Conservation (phyloP, 1,140 invertebrate species). For the Microplitis demolitor region DNA sequence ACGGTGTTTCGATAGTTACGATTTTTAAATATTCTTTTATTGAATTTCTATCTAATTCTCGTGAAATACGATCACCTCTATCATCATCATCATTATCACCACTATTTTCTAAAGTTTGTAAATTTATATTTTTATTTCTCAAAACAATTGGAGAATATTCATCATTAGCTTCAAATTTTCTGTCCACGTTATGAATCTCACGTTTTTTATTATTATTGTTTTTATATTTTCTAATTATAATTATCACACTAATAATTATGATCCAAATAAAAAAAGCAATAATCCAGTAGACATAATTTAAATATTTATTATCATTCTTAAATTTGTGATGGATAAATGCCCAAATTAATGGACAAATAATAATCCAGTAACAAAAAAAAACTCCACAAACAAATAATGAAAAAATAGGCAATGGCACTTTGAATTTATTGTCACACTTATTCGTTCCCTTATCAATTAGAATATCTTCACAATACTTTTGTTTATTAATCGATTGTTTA, state of each 20-base stretch:
- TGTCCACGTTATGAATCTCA: too few relatives aligned
- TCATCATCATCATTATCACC: not conserved
- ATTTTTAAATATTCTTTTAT: slow-evolving; percentile 40
- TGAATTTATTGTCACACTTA: not conserved
- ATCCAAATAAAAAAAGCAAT: slow-evolving; percentile 49
- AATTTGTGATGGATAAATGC: slow-evolving; percentile 28
- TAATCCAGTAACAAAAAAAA: slow-evolving; percentile 55
- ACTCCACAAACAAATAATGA: slow-evolving; percentile 37
- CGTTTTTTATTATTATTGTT: not conserved
- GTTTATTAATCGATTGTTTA: not conserved
- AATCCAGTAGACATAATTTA: slow-evolving; percentile 43
- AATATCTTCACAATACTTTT: not conserved
- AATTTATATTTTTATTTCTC: not conserved
- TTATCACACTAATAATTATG: slow-evolving; percentile 38
- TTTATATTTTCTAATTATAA: slow-evolving; percentile 39
- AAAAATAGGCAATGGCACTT: slow-evolving; percentile 28
- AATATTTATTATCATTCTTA: slow-evolving; percentile 28
- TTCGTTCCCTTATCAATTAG: not conserved
- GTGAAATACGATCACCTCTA: not conserved
- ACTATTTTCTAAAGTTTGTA: not conserved
- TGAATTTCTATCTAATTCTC: slow-evolving; percentile 15
- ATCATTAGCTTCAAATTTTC: too few relatives aligned
- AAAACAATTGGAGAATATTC: too few relatives aligned
- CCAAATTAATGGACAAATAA: slow-evolving; percentile 46
- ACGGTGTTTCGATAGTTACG: slow-evolving; percentile 36